A percentile compares a stretch with the other conserved stretches of the same genome.
Evolutionary conservation across 2,888 invertebrate genomes (phyloP).

Genomic region (Antheraea assamensis): DNA sequence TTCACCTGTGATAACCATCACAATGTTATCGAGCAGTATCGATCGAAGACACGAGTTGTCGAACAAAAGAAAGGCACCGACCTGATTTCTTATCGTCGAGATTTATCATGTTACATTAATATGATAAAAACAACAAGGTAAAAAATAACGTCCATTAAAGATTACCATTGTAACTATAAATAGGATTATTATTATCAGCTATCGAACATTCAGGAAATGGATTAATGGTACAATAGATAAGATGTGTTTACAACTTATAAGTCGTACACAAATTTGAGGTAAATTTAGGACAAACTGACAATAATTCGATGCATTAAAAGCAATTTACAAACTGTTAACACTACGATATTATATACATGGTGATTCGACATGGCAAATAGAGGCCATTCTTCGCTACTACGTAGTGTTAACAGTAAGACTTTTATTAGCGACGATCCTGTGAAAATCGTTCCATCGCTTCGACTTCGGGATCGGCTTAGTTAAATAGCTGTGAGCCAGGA

Average conservation of each 20-base stretch:
- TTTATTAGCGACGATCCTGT: no score
- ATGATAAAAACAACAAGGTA: conserved; percentile 1
- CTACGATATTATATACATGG: background rate
- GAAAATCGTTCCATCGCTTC: no score
- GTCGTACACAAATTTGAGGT: background rate
- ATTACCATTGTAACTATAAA: background rate
- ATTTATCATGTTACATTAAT: conserved; percentile 9
- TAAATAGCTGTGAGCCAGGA: no score
- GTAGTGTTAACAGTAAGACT: no score
- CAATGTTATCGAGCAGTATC: background rate
- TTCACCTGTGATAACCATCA: background rate
- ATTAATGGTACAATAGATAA: conserved; percentile 13
- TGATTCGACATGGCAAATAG: no score
- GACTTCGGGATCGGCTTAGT: no score
- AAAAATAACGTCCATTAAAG: background rate
- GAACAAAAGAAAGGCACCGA: conserved; percentile 11
- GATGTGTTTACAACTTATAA: background rate
- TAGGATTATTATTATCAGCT: conserved; percentile 5
- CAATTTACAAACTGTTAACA: background rate
- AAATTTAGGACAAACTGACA: background rate
- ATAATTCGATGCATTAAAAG: background rate
- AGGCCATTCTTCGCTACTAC: no score
- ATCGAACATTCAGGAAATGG: conserved; percentile 15
- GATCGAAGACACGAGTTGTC: conserved; percentile 11
- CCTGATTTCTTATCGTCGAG: conserved; percentile 20